Conservation (phyloP, 1,140 invertebrate species). For the Phocides pigmalion region DNA sequence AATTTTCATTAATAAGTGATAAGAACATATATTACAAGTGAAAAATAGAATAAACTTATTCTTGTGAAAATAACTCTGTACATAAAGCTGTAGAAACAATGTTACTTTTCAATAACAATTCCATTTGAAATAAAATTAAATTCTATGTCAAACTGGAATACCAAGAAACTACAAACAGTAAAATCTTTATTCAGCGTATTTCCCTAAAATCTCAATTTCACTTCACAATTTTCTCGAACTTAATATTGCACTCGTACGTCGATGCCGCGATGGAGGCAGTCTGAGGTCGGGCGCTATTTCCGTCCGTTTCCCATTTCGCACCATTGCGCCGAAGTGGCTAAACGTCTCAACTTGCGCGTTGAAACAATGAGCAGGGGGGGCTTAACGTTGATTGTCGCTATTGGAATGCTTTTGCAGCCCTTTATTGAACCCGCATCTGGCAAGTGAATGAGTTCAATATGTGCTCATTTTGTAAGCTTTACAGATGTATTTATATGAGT, state of each 20-base stretch:
- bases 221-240: slow-evolving; percentile 13
- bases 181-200: too few relatives aligned
- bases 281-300: slow-evolving; percentile 26
- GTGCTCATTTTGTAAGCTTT: slow-evolving; percentile 2
- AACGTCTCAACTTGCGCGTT: slow-evolving; percentile 25
- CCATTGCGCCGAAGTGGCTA: slow-evolving; percentile 21
- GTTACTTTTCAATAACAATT: too few relatives aligned
- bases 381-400: slow-evolving; percentile 26
- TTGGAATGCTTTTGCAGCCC: slow-evolving; percentile 19
- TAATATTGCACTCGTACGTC: slow-evolving; percentile 13
- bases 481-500: too few relatives aligned
- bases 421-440: slow-evolving; percentile 2
- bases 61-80: too few relatives aligned
- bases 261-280: slow-evolving; percentile 8
- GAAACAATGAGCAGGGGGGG: slow-evolving; percentile 23
- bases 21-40: too few relatives aligned
- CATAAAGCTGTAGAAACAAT: too few relatives aligned
- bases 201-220: too few relatives aligned
- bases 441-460: neutral
- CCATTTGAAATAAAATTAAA: too few relatives aligned
- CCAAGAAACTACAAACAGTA: too few relatives aligned
- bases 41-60: too few relatives aligned
- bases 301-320: slow-evolving; percentile 21
- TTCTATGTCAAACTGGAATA: too few relatives aligned
- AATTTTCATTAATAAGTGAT: too few relatives aligned